Evolutionary conservation across 2,797 vertebrate genomes (phyloP).

Genomic region (Notolabrus celidotus): DNA sequence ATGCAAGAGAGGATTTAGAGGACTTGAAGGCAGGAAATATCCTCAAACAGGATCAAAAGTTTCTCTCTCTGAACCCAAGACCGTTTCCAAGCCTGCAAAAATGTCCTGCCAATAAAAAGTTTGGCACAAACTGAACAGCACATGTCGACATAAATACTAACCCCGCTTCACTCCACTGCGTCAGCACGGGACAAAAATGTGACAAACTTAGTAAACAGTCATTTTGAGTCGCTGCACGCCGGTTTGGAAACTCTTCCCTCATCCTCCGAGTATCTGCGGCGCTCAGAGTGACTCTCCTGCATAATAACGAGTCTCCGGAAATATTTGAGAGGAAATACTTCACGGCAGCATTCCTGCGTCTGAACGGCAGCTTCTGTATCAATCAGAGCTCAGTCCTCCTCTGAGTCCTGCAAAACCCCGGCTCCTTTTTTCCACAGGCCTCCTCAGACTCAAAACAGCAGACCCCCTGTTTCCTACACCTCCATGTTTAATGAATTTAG

Average conservation of each 20-base stretch:
- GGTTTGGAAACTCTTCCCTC: constrained; percentile 52
- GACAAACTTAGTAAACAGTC: constrained; percentile 28
- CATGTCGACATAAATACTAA: neutral
- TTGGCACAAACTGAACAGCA: neutral
- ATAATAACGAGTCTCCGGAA: constrained; percentile 44
- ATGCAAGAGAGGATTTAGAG: constrained; percentile 41
- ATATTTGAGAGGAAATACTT: constrained; percentile 51
- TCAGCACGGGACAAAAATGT: constrained; percentile 4
- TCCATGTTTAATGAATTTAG: constrained; percentile 6
- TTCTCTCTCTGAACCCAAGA: neutral
- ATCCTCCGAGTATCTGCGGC: constrained; percentile 34
- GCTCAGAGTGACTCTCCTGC: constrained; percentile 37
- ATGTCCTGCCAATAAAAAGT: constrained; percentile 15
- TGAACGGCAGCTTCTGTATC: constrained; percentile 40
- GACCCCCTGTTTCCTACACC: constrained; percentile 8
- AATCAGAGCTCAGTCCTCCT: constrained; percentile 25
- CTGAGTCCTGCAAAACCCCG: constrained; percentile 14
- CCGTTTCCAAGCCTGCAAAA: constrained; percentile 4
- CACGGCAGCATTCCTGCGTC: constrained; percentile 40
- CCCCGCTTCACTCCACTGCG: constrained; percentile 14
- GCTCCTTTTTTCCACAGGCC: constrained; percentile 33
- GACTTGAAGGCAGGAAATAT: neutral
- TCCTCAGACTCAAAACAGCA: constrained; percentile 13
- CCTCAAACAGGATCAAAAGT: neutral
- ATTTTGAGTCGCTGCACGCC: constrained; percentile 37